Conservation (phyloP, 2,797 vertebrate genomes). For the Macropus fuliginosus region DNA sequence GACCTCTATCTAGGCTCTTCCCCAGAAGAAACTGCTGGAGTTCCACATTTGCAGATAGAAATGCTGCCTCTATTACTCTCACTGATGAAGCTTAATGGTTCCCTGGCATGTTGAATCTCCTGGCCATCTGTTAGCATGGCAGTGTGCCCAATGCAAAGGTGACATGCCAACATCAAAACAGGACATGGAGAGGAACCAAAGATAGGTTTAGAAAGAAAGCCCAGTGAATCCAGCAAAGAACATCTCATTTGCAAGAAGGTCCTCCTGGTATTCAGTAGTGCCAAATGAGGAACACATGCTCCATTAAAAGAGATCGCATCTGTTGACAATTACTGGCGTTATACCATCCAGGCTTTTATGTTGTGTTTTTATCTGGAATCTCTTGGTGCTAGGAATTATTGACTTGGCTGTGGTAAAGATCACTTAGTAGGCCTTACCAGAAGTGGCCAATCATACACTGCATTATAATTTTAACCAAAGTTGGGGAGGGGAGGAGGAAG, state of each 20-base stretch:
- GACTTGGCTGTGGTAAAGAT: constrained; percentile 8
- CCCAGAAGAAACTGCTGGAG: constrained; percentile 30
- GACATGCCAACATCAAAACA: constrained; percentile 73
- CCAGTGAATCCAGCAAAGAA: constrained; percentile 72
- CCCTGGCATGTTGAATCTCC: constrained; percentile 80
- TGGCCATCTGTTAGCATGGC: constrained; percentile 86
- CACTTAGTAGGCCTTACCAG: constrained; percentile 3
- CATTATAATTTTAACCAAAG: not conserved
- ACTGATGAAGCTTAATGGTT: constrained; percentile 80
- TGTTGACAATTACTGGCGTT: constrained; percentile 79
- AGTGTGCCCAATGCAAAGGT: constrained; percentile 79
- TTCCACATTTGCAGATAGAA: constrained; percentile 74
- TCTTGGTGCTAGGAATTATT: not conserved
- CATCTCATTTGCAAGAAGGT: constrained; percentile 81
- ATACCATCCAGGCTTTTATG: constrained; percentile 71
- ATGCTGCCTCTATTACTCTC: constrained; percentile 72
- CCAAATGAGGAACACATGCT: constrained; percentile 82
- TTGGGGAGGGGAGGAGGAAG: not conserved
- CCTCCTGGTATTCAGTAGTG: constrained; percentile 79
- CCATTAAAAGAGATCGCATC: constrained; percentile 75
- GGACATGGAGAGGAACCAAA: constrained; percentile 73
- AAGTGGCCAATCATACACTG: not conserved
- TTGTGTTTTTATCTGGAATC: constrained; percentile 59
- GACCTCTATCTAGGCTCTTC: constrained; percentile 45
- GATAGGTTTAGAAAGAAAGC: constrained; percentile 73